Evolutionary conservation across 2,888 invertebrate genomes (phyloP).

Genomic region (Tetheella fluctuosa): DNA sequence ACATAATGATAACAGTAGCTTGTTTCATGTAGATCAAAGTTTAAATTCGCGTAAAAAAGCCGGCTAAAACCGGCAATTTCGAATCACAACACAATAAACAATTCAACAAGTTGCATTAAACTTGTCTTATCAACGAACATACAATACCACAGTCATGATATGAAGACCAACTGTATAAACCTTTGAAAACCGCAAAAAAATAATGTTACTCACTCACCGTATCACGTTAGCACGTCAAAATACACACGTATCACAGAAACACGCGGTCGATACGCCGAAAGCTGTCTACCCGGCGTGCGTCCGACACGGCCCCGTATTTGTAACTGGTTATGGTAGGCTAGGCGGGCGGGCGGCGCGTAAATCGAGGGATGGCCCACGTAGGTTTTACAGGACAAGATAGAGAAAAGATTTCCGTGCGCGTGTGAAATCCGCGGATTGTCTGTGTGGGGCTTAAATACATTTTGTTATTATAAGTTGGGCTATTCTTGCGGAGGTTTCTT

Average conservation of each 20-base stretch:
- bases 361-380: constrained; percentile 34
- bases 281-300: constrained; percentile 54
- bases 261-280: constrained; percentile 54
- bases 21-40: too few species aligned
- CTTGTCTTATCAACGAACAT: background rate
- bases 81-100: background rate
- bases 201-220: constrained; percentile 15
- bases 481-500: too few species aligned
- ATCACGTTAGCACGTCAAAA: constrained; percentile 47
- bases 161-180: background rate
- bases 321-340: constrained; percentile 32
- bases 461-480: background rate
- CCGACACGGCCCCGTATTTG: constrained; percentile 60
- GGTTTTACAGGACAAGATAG: constrained; percentile 23
- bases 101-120: background rate
- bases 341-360: constrained; percentile 53
- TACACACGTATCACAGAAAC: constrained; percentile 48
- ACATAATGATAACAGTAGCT: too few species aligned
- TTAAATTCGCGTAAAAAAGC: background rate
- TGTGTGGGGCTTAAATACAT: constrained; percentile 11
- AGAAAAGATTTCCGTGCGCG: constrained; percentile 17
- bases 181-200: constrained; percentile 3
- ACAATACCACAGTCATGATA: background rate
- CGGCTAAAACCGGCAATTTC: background rate
- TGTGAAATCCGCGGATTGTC: constrained; percentile 20